Conservation (phyloP, 2,888 invertebrate genomes). For the Germaria angustata region DNA sequence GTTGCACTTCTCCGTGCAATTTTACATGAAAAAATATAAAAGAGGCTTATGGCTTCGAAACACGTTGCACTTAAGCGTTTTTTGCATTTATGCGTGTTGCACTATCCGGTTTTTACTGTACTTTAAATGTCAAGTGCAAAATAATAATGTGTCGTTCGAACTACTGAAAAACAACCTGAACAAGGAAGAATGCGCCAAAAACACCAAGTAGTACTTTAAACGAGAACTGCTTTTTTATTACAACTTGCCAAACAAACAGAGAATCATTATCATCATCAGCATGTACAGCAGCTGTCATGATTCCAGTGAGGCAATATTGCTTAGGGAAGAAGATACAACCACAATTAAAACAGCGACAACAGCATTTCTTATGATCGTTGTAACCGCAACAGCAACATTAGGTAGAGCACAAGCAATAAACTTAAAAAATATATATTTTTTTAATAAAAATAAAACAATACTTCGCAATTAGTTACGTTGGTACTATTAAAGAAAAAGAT, state of each 20-base stretch:
- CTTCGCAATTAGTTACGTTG: background rate
- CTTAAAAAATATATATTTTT: conserved; percentile 10
- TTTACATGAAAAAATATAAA: no score
- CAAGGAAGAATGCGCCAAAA: conserved; percentile 12
- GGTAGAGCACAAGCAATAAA: background rate
- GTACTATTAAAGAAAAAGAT: background rate
- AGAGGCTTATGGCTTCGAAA: no score
- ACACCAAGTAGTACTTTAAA: background rate
- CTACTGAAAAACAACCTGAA: background rate
- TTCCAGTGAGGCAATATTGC: conserved; percentile 23
- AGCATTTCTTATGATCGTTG: conserved; percentile 35
- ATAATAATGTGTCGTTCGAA: background rate
- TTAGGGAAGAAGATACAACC: background rate
- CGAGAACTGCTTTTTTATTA: background rate
- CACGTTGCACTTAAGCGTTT: no score
- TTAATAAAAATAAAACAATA: background rate
- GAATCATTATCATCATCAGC: conserved; percentile 17
- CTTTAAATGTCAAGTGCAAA: conserved; percentile 1
- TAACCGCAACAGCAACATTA: conserved; percentile 1
- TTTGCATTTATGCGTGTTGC: no score
- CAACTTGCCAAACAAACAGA: conserved; percentile 34
- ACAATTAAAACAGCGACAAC: conserved; percentile 3
- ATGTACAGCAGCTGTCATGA: conserved; percentile 56
- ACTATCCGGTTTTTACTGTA: no score
- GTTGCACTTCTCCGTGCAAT: no score